A percentile compares a stretch with the other conserved stretches of the same genome.
Evolutionary conservation across 1,140 invertebrate species (phyloP).

Genomic region (Dreissena rostriformis): DNA sequence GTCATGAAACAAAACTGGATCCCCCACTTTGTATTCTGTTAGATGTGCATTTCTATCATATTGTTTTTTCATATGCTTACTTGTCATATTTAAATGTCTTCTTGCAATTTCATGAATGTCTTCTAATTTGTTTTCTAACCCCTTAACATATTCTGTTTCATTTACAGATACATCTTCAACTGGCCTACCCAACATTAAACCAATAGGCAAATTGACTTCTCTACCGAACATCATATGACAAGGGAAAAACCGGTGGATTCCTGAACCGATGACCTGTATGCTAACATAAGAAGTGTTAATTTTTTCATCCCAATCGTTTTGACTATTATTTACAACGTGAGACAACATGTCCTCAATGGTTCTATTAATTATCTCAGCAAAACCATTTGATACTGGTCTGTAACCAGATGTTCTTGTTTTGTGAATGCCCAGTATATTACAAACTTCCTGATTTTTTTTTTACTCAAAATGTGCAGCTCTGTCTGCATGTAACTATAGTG

Average conservation of each 20-base stretch:
- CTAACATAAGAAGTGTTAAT: neutral
- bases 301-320: conserved; percentile 21
- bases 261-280: neutral
- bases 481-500: neutral
- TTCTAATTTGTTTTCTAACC: conserved; percentile 4
- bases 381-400: neutral
- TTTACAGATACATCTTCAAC: neutral
- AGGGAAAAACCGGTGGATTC: conserved; percentile 32
- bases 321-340: conserved; percentile 36
- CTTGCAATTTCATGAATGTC: conserved; percentile 4
- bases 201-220: conserved; percentile 45
- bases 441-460: conserved; percentile 52
- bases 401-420: conserved; percentile 47
- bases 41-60: too few relatives aligned
- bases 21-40: too few relatives aligned
- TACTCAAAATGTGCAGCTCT: conserved; percentile 70
- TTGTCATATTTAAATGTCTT: too few relatives aligned
- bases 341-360: conserved; percentile 8
- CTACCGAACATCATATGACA: conserved; percentile 58
- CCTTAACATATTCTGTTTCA: conserved; percentile 3
- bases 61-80: too few relatives aligned
- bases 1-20: too few relatives aligned
- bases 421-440: conserved; percentile 55
- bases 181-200: conserved; percentile 28
- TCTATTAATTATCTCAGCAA: neutral